Evolutionary conservation across 2,888 invertebrate species (phyloP), one percentile per base, ranked within the genome.

Genomic region (Cheilosia variabilis): DNA sequence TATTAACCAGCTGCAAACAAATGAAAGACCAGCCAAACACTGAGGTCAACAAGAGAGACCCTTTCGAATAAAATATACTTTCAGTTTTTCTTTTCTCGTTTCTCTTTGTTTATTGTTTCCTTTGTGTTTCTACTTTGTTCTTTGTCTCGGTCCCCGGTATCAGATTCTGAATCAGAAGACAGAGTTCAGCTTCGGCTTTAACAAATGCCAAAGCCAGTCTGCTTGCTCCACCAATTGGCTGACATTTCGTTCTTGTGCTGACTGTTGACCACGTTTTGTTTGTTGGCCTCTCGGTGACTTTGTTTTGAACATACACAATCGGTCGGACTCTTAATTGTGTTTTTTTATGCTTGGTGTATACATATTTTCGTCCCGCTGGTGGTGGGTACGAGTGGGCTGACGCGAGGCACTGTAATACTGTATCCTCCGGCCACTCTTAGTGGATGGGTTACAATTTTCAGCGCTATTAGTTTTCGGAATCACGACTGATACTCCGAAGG

Each of bases 401-500:
- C 24, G 60, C 60, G 53, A 47, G 13, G 37, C 37, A 37, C 15
- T 34, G 77, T 50, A 66, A n/a, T n/a, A 13, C 15, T 34, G 77
- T 50, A 72, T 66, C 68, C 45, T 17, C 31, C 41, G 15, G 53
- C 27, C 37, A 58, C 27, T 53, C 52, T 37, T 24, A 24, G 76
- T 60, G 75, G 57, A 73, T 31, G 73, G 62, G 73, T 58, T 75
- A 68, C 72, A 76, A 81, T 87, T 88, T 83, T 83, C 72, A 69
- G 81, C 87, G 80, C 83, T 87, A 87, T 87, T 88, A 88, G 87
- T 88, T 88, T 87, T 82, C 68, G 88, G 88, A 88, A 82, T 88
- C 89, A 89, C 88, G 88, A 88, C 78, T 55, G 71, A 71, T 53
- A 66, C 57, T 78, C 73, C 34, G 63, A 77, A 72, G 66, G 55